Conservation (phyloP, 2,797 vertebrate species). For the Clarias pachynema region DNA sequence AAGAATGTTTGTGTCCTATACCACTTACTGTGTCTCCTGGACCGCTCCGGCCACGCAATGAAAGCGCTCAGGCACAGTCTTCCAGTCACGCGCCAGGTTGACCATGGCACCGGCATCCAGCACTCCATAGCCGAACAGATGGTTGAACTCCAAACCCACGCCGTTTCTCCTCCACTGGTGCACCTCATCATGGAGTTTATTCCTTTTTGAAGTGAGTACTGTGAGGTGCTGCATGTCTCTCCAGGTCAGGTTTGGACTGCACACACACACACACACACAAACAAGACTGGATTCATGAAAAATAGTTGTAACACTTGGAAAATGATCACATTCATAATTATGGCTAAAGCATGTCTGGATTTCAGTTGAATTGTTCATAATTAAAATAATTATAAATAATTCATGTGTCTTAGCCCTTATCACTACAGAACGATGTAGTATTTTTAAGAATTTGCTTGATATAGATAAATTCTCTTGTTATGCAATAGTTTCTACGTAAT, state of each 20-base stretch:
- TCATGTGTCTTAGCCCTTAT: background rate
- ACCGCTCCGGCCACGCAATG: conserved; percentile 94
- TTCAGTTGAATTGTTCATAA: background rate
- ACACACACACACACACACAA: conserved; percentile 22
- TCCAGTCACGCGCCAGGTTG: conserved; percentile 97
- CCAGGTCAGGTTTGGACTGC: conserved; percentile 91
- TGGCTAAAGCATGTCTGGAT: background rate
- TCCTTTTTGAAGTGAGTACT: conserved; percentile 97
- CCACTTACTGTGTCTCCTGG: conserved; percentile 90
- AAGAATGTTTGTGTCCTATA: background rate
- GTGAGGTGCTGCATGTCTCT: conserved; percentile 97
- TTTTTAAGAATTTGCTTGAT: background rate
- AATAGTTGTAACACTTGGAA: background rate
- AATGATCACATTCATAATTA: background rate
- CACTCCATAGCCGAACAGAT: conserved; percentile 96
- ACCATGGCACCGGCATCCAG: conserved; percentile 97
- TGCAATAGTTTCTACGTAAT: background rate
- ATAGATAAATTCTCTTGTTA: background rate
- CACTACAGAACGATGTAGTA: background rate
- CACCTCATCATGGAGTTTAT: conserved; percentile 97
- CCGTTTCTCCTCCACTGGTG: conserved; percentile 97
- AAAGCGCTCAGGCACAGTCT: conserved; percentile 94
- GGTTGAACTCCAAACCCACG: conserved; percentile 98
- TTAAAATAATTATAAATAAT: background rate
- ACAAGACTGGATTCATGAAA: background rate